phyloP scores from a whole-genome alignment of 2,888 invertebrate species.

The Pristionchus maxplancki region DNA sequence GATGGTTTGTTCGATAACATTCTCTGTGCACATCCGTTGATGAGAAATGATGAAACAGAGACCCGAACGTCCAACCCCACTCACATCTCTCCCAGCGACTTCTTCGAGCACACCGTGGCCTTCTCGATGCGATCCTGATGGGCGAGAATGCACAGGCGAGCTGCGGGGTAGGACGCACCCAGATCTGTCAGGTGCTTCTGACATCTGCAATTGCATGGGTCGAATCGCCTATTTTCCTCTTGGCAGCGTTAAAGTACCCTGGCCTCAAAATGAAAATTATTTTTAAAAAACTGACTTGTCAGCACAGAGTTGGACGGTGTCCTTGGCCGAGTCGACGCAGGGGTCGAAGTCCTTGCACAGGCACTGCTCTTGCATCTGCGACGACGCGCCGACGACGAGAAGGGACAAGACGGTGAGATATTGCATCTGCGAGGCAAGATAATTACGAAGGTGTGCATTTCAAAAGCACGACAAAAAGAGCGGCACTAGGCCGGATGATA shows the following conservation, averaged over 20 bases:
- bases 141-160: conserved; percentile 20
- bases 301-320: background rate
- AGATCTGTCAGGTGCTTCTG: conserved; percentile 31
- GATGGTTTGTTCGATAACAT: no score
- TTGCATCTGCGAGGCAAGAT: background rate
- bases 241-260: no score
- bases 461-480: no score
- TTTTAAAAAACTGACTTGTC: background rate
- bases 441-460: no score
- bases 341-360: conserved; percentile 15
- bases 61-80: no score
- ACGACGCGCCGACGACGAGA: background rate
- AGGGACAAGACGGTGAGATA: background rate
- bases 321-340: background rate
- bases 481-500: no score
- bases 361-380: conserved; percentile 45
- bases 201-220: background rate
- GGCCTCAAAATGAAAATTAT: no score
- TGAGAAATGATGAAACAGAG: no score
- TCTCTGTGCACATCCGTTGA: no score
- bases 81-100: conserved; percentile 12
- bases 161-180: conserved; percentile 11
- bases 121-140: conserved; percentile 2
- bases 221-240: no score
- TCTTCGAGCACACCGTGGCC: background rate